Evolutionary conservation across 2,888 invertebrate species (phyloP).

Genomic region (Tinea pellionella): DNA sequence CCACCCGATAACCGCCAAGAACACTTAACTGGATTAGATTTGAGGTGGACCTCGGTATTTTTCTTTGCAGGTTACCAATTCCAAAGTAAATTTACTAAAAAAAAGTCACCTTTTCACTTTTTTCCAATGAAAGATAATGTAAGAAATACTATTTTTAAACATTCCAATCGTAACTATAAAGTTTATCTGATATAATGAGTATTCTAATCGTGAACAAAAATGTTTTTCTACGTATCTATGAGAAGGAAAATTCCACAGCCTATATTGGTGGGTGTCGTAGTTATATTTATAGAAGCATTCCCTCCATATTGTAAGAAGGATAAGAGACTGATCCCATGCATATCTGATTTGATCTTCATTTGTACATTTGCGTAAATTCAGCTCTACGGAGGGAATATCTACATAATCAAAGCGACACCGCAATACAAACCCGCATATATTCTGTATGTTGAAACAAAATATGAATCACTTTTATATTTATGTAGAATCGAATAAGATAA

Average conservation of each 20-base stretch:
- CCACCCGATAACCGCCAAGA: slow-evolving; percentile 24
- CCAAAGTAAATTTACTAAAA: not conserved
- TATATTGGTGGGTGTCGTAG: not conserved
- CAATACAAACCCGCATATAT: slow-evolving; percentile 35
- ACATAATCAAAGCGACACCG: slow-evolving; percentile 55
- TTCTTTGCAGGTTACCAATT: slow-evolving; percentile 11
- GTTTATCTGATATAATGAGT: not conserved
- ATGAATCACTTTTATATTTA: not conserved
- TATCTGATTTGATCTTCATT: slow-evolving; percentile 59
- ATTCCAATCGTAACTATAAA: not conserved
- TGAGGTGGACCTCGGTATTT: slow-evolving; percentile 33
- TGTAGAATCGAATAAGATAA: not conserved
- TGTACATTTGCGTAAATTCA: slow-evolving; percentile 57
- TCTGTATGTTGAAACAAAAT: not conserved
- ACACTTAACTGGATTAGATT: slow-evolving; percentile 62
- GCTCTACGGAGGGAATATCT: slow-evolving; percentile 43
- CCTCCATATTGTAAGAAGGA: slow-evolving; percentile 42
- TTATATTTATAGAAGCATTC: slow-evolving; percentile 15
- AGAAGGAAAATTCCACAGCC: not conserved
- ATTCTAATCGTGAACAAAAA: not conserved
- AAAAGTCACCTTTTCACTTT: not conserved
- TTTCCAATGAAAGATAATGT: not conserved
- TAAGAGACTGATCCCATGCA: slow-evolving; percentile 57
- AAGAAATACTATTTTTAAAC: not conserved
- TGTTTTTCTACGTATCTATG: not conserved